Base-by-base conservation (phyloP, 1,140 invertebrate species). In the Sesamia nonagrioides region DNA sequence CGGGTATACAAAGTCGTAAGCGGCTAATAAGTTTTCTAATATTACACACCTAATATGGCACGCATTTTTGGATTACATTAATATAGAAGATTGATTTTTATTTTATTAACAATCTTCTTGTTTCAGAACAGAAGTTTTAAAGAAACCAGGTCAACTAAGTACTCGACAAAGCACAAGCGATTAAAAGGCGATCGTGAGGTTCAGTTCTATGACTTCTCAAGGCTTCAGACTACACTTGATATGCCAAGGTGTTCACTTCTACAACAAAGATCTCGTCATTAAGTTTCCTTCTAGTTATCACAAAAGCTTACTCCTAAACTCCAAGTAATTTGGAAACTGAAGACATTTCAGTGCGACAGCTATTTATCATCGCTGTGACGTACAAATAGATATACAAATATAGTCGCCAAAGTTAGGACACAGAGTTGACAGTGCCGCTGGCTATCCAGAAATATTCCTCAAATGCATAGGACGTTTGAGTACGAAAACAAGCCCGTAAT, bases 281-380 rank as follows among this genome's bases (percentile, higher is more conserved):
- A 66, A 66, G 61, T 69, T 50, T 69, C 66, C 17, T 48, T 13
- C 21, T 33, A 48, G 66, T 50, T 69, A 69, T 42, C 42, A 69
- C 66, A 69, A 69, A 69, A 42, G 42, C 18, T 69, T 45, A 18
- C 9, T 15, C 9, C 15, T 21, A 69, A 40, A 69, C 42, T 66
- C 18, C 15, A 18, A 73, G 60, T 60, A 40, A 60, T 40, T 58
- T 74, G 18, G 18, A 45, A 71, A 54, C 50, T 71, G 50, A 71
- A 74, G 72, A 60, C 54, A 60, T 74, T 60, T 74, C 54, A 60
- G 18, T 27, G 15, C 72, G 54, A 42, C 35, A 60, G 37, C 18
- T 37, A 74, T 74, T 74, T 74, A 58, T 74, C 72, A 74, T 37
- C 45, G 61, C n/a, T 18, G 37, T 11, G 35, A 66, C 61, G 61